phyloP scores from a whole-genome alignment of 2,113 vertebrate species.

The Grantiella picta region DNA sequence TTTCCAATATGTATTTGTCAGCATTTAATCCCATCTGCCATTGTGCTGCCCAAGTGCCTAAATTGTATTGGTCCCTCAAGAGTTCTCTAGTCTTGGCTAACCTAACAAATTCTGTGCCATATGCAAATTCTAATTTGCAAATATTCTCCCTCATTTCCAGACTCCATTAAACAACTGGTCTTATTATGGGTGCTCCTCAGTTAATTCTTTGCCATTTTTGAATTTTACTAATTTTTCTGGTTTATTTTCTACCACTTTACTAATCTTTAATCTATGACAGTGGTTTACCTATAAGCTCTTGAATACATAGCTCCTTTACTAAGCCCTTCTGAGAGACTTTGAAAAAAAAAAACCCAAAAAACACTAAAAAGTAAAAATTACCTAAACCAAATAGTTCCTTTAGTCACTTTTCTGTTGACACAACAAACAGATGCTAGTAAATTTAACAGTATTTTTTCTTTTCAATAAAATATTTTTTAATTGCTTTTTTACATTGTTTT shows the following conservation, averaged over 20 bases:
- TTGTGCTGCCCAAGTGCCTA: slow-evolving; percentile 52
- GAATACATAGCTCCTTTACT: not conserved
- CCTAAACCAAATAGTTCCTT: not conserved
- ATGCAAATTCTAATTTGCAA: slow-evolving; percentile 52
- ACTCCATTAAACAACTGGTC: slow-evolving; percentile 35
- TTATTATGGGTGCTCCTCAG: not conserved
- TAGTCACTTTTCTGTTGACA: not conserved
- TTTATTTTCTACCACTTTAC: not conserved
- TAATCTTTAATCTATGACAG: not conserved
- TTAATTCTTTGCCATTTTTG: not conserved
- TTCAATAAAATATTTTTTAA: not conserved
- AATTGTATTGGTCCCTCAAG: slow-evolving; percentile 34
- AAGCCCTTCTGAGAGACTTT: not conserved
- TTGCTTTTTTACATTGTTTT: not conserved
- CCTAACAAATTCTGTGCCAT: slow-evolving; percentile 31
- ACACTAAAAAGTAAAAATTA: not conserved
- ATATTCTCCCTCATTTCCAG: slow-evolving; percentile 34
- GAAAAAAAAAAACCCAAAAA: not conserved
- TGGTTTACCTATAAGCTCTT: not conserved
- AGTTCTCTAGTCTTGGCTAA: slow-evolving; percentile 32
- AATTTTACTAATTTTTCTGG: not conserved
- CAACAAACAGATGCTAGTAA: not conserved
- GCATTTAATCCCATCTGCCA: slow-evolving; percentile 61
- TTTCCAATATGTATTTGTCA: slow-evolving; percentile 56
- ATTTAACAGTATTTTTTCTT: not conserved